Evolutionary conservation across 1,140 invertebrate species (phyloP), one percentile per base, ranked within the genome.

Genomic region (Drosophila azteca): DNA sequence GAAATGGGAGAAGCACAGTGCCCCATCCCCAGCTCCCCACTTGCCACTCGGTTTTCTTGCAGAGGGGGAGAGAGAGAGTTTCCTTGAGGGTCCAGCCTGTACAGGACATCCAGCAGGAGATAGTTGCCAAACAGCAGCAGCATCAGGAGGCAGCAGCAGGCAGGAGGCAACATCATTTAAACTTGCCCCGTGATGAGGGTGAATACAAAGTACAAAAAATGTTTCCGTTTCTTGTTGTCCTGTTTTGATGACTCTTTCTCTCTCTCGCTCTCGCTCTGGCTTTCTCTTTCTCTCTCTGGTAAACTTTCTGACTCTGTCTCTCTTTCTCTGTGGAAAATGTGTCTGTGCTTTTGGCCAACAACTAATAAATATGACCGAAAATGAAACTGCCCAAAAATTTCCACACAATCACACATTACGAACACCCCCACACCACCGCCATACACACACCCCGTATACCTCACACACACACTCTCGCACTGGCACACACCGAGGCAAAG

Each of bases 361-460:
- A 90, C 88, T 90, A 90, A 90, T 90, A 90, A 90, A 90, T 90
- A 90, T 90, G 87, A 90, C 83, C 87, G 72, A 90, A 39, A 90
- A 90, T 90, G 87, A 90, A 90, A 83, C 87, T 83, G 87, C 87
- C 87, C 87, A 90, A 90, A 90, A 90, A 90, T 82, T 87, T 87
- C 78, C 79, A 83, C 87, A 90, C 87, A 88, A 88, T 88, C 83
- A 84, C 83, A 88, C 83, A 88, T 83, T 84, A 89, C 79, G 79
- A 76, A 72, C 80, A 84, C 81, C 54, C 81, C 50, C 29, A 31
- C 29, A 31, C 29, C 8, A 1, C 29, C 2, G 2, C 17, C 26
- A 6, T 7, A 0, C 26, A 46, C 44, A 1, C 6, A 1, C 26
- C 26, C 5, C 70, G 20, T 31, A 20, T 20, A 20, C 26, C 63